These are phyloP conservation scores for Lepilemur ruficaudatus DNA, from an alignment of 2,797 vertebrate genomes.

Conservation along the genomic window DNA sequence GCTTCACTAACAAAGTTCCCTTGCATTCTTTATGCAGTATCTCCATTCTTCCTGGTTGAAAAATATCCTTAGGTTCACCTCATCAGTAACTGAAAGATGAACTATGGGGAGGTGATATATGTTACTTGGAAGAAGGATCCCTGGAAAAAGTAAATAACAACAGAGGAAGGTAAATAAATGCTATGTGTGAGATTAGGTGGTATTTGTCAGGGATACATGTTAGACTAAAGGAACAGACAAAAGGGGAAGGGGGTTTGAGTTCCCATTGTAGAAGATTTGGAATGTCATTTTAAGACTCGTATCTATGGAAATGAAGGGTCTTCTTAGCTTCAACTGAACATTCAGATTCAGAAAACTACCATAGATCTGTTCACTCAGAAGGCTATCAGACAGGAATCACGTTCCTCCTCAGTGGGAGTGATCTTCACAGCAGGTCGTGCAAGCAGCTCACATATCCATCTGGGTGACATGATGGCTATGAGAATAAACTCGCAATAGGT, in stretches of 20 bases:
- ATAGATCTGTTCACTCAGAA: neutral
- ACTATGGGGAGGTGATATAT: neutral
- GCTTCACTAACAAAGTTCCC: neutral
- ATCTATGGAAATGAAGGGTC: neutral
- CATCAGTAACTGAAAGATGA: neutral
- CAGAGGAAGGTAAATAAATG: constrained; percentile 11
- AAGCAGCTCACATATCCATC: neutral
- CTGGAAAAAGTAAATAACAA: neutral
- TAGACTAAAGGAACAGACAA: neutral
- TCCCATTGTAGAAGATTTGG: neutral
- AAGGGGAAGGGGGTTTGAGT: neutral
- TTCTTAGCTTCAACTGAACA: neutral
- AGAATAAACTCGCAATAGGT: neutral
- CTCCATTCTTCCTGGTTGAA: constrained; percentile 14
- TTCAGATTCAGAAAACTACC: neutral
- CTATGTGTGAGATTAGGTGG: neutral
- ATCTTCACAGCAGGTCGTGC: neutral
- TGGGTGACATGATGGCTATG: neutral
- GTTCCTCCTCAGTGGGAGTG: neutral
- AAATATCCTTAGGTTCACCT: constrained; percentile 26
- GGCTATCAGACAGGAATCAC: neutral
- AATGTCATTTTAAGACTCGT: neutral
- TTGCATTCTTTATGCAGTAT: neutral
- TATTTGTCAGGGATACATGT: neutral
- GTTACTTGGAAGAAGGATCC: neutral